Conservation (phyloP, 2,888 invertebrate species). For the Pseudeuparius sepicola region DNA sequence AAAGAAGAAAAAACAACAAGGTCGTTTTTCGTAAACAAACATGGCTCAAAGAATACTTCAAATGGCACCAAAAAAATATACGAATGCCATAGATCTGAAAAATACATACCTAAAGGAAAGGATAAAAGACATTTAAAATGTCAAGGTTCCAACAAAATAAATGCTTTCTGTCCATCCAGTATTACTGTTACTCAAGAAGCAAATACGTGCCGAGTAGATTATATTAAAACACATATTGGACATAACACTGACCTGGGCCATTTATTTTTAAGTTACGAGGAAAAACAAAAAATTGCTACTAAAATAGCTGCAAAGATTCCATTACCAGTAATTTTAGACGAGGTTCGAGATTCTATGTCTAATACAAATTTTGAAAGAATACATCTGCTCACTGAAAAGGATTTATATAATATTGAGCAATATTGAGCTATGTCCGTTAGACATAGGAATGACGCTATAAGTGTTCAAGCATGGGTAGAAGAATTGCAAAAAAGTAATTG, state of each 20-base stretch:
- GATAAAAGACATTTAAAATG: constrained; percentile 14
- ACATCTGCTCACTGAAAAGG: constrained; percentile 15
- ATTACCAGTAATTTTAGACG: constrained; percentile 14
- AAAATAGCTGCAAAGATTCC: constrained; percentile 17
- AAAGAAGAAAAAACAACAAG: too few relatives aligned
- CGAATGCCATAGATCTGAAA: constrained; percentile 19
- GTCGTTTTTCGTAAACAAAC: too few relatives aligned
- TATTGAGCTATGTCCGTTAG: constrained; percentile 5
- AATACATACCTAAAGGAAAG: constrained; percentile 13
- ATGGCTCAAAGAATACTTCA: too few relatives aligned
- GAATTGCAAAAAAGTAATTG: constrained; percentile 4
- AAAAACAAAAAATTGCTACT: constrained; percentile 14
- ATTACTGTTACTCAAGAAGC: constrained; percentile 4
- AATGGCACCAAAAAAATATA: too few relatives aligned
- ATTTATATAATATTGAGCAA: constrained; percentile 14
- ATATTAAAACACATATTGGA: constrained; percentile 10
- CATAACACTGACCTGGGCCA: constrained; percentile 14
- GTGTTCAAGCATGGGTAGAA: constrained; percentile 9
- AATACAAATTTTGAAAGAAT: constrained; percentile 7
- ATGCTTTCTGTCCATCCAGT: constrained; percentile 15
- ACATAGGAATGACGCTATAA: constrained; percentile 11
- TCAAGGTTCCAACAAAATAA: constrained; percentile 18
- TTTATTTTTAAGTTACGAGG: constrained; percentile 9
- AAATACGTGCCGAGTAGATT: constrained; percentile 1
- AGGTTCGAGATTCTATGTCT: constrained; percentile 7